Conservation (phyloP, 2,113 vertebrate genomes). For the Campylomormyrus tamandua region DNA sequence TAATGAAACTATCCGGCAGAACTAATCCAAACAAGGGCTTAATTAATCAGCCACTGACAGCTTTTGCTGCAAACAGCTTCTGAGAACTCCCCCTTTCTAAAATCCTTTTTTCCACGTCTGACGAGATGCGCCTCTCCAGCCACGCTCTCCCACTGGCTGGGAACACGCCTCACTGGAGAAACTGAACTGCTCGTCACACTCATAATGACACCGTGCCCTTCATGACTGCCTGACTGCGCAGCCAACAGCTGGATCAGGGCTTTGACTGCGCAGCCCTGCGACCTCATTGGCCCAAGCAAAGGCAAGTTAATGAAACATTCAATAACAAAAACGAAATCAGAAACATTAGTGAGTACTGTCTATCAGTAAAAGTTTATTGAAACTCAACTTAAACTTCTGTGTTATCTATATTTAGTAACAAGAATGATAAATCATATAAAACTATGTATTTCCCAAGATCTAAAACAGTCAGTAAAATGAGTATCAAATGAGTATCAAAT, state of each 20-base stretch:
- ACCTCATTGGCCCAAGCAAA: neutral
- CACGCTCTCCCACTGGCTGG: neutral
- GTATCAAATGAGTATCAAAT: neutral
- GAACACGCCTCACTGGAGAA: neutral
- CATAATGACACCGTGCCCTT: neutral
- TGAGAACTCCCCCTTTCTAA: conserved; percentile 53
- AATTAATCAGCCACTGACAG: conserved; percentile 75
- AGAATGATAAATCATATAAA: neutral
- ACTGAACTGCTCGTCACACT: neutral
- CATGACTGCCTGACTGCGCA: neutral
- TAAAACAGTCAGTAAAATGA: neutral
- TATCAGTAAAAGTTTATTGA: neutral
- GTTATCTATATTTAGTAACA: neutral
- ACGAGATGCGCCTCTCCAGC: conserved; percentile 6
- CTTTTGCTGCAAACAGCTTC: conserved; percentile 60
- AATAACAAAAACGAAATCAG: neutral
- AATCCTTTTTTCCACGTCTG: conserved; percentile 56
- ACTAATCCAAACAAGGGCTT: conserved; percentile 72
- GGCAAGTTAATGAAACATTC: neutral
- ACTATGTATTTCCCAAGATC: neutral
- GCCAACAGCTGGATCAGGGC: no score
- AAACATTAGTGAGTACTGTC: neutral
- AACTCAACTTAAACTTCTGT: neutral
- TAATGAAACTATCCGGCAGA: conserved; percentile 73
- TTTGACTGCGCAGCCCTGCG: neutral